Conservation (phyloP, 2,888 invertebrate genomes). For the Megaustenia siamemsis region DNA sequence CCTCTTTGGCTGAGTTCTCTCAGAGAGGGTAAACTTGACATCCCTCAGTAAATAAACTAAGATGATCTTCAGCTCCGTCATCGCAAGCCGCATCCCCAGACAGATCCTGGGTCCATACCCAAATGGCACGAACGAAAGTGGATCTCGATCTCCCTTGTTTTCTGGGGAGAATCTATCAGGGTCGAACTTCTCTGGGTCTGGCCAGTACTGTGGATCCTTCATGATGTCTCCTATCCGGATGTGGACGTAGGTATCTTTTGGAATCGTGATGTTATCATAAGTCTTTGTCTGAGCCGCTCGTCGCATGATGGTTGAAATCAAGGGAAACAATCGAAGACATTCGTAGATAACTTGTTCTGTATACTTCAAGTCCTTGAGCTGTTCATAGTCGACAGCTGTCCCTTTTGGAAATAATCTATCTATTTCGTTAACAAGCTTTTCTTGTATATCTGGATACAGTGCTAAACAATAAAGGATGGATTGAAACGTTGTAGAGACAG, state of each 20-base stretch:
- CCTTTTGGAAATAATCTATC: neutral
- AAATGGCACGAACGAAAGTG: slow-evolving; percentile 34
- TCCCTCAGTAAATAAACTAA: slow-evolving; percentile 9
- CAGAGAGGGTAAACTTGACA: slow-evolving; percentile 4
- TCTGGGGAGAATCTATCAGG: slow-evolving; percentile 45
- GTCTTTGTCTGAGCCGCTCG: slow-evolving; percentile 11
- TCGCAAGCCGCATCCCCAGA: slow-evolving; percentile 19
- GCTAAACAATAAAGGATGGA: slow-evolving; percentile 33
- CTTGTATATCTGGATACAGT: slow-evolving; percentile 23
- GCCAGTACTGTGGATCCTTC: slow-evolving; percentile 37
- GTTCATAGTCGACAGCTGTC: neutral
- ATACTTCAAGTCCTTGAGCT: slow-evolving; percentile 29
- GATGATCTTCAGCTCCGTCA: slow-evolving; percentile 28
- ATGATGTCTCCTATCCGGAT: slow-evolving; percentile 31
- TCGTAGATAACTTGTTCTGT: slow-evolving; percentile 46
- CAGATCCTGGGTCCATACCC: slow-evolving; percentile 43
- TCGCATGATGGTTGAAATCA: slow-evolving; percentile 9
- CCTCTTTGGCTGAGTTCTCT: slow-evolving; percentile 37
- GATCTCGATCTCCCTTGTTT: slow-evolving; percentile 31
- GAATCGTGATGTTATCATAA: slow-evolving; percentile 32
- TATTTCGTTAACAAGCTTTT: slow-evolving; percentile 32
- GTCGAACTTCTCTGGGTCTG: slow-evolving; percentile 41
- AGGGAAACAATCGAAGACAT: slow-evolving; percentile 25
- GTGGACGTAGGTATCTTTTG: slow-evolving; percentile 3
- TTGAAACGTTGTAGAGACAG: slow-evolving; percentile 34